Conservation (phyloP, 2,113 vertebrate genomes). For the Prochilodus magdalenae region DNA sequence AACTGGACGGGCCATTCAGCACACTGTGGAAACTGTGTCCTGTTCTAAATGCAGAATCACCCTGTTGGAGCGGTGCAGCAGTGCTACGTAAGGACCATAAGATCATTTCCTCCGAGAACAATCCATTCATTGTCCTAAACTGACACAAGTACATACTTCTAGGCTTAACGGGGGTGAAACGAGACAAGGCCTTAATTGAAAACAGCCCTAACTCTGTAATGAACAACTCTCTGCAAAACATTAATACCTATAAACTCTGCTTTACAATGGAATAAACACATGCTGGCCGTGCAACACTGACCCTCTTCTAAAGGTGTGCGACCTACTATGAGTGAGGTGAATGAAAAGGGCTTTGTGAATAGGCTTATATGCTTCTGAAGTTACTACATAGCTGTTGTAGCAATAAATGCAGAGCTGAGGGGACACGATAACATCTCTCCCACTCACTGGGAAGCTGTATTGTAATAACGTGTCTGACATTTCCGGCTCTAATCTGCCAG, state of each 20-base stretch:
- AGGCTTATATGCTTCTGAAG: neutral
- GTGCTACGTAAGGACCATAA: slow-evolving; percentile 30
- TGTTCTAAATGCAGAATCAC: slow-evolving; percentile 29
- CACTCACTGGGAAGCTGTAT: neutral
- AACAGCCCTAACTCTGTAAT: slow-evolving; percentile 29
- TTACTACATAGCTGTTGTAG: neutral
- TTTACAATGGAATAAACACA: slow-evolving; percentile 3
- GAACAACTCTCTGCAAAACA: neutral
- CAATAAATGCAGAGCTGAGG: neutral
- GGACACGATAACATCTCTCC: neutral
- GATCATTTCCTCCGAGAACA: slow-evolving; percentile 51
- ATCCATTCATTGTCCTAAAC: slow-evolving; percentile 45
- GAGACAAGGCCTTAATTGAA: slow-evolving; percentile 43
- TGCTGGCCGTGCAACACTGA: neutral
- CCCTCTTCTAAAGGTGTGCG: neutral
- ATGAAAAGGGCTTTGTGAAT: neutral
- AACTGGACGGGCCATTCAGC: neutral
- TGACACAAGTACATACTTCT: slow-evolving; percentile 40
- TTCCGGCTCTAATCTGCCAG: slow-evolving; percentile 22
- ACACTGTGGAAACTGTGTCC: slow-evolving; percentile 8
- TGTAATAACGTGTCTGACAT: slow-evolving; percentile 23
- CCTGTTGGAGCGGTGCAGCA: neutral
- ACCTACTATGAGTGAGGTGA: neutral
- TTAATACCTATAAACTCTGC: slow-evolving; percentile 1
- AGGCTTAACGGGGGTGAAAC: slow-evolving; percentile 20